These are phyloP conservation scores for Acrocera orbiculus DNA, from an alignment of 2,888 invertebrate genomes.

Conservation along the genomic window DNA sequence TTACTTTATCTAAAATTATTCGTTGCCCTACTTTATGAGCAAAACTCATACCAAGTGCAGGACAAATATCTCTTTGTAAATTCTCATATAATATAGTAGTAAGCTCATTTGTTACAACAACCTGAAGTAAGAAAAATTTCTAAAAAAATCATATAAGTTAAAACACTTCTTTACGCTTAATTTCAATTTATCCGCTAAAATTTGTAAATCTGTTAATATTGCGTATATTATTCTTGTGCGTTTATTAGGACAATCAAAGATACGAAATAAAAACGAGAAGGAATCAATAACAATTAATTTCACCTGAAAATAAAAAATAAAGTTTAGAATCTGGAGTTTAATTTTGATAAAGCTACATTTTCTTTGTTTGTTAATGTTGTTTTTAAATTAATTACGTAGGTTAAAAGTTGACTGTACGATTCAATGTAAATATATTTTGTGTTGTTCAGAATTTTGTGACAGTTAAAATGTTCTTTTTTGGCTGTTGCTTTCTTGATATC, in stretches of 20 bases:
- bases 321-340: not conserved
- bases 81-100: slow-evolving; percentile 40
- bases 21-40: slow-evolving; percentile 41
- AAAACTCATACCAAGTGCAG: slow-evolving; percentile 46
- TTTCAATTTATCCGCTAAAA: slow-evolving; percentile 39
- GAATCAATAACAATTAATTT: slow-evolving; percentile 60
- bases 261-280: slow-evolving; percentile 54
- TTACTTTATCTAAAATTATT: slow-evolving; percentile 25
- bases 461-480: not conserved
- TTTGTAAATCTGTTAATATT: slow-evolving; percentile 43
- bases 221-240: slow-evolving; percentile 47
- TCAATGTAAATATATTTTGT: slow-evolving; percentile 24
- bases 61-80: slow-evolving; percentile 23
- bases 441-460: slow-evolving; percentile 16
- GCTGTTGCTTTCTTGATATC: no score
- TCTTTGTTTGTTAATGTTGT: slow-evolving; percentile 18
- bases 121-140: slow-evolving; percentile 30
- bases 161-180: slow-evolving; percentile 41
- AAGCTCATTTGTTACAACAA: slow-evolving; percentile 62
- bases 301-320: slow-evolving; percentile 34
- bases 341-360: slow-evolving; percentile 13
- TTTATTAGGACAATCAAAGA: slow-evolving; percentile 35
- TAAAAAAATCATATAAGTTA: not conserved
- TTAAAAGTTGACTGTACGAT: slow-evolving; percentile 27
- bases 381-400: slow-evolving; percentile 23